These are phyloP conservation scores for Pampusana beccarii DNA, from an alignment of 2,113 vertebrate species.

Conservation along the genomic window DNA sequence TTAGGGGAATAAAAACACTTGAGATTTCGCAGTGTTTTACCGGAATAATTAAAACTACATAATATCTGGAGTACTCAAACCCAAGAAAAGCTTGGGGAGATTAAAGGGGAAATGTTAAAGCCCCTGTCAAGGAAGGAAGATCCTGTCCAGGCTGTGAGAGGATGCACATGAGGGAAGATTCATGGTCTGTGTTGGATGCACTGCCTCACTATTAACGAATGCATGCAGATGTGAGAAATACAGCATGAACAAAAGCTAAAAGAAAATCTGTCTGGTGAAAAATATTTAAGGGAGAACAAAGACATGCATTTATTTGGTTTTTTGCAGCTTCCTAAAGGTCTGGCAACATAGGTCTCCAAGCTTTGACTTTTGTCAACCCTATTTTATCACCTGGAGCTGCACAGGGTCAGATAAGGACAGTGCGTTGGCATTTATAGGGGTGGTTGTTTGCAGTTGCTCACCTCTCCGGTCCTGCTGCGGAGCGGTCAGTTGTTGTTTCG, in stretches of 20 bases:
- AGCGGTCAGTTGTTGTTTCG: background rate
- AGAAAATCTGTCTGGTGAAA: background rate
- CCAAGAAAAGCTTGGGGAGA: slow-evolving; percentile 18
- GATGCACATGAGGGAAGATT: background rate
- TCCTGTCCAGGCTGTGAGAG: background rate
- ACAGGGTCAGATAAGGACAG: background rate
- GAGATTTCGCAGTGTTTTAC: slow-evolving; percentile 27
- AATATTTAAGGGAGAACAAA: background rate
- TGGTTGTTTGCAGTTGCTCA: background rate
- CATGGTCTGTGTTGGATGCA: background rate
- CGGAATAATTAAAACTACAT: slow-evolving; percentile 24
- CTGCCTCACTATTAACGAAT: background rate
- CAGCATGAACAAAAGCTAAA: background rate
- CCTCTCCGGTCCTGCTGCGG: background rate
- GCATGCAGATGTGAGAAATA: background rate
- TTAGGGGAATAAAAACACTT: slow-evolving; percentile 41
- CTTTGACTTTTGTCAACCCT: background rate
- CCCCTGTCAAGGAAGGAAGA: background rate
- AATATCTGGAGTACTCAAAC: slow-evolving; percentile 31
- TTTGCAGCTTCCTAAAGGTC: background rate
- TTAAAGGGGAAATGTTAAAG: background rate
- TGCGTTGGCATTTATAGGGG: background rate
- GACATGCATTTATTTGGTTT: background rate
- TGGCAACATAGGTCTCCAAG: background rate
- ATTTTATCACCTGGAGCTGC: background rate